Percentiles rank a stretch among this genome's conserved stretches.
phyloP scores from a whole-genome alignment of 2,797 vertebrate species.

The Pogoniulus pusillus region DNA sequence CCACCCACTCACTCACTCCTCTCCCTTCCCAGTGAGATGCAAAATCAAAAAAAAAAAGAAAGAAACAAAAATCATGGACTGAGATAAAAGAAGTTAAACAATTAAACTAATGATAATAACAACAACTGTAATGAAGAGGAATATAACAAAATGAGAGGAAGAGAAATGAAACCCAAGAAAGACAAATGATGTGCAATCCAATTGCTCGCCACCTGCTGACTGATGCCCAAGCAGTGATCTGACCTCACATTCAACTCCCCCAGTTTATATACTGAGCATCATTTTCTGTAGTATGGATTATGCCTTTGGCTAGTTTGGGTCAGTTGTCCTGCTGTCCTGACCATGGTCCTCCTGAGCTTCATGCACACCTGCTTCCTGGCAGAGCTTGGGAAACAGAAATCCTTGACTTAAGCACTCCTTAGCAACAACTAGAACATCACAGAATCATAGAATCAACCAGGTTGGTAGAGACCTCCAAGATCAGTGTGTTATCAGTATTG shows the following conservation, averaged over 20 bases:
- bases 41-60: background rate
- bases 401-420: background rate
- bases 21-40: background rate
- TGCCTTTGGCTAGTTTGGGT: too few relatives aligned
- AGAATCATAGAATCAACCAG: too few relatives aligned
- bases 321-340: too few relatives aligned
- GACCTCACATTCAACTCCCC: too few relatives aligned
- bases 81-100: background rate
- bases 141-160: background rate
- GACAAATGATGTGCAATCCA: background rate
- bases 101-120: background rate
- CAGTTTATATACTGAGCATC: too few relatives aligned
- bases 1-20: background rate
- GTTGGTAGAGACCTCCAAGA: too few relatives aligned
- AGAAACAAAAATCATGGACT: background rate
- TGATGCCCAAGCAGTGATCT: background rate
- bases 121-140: background rate
- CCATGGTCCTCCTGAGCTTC: background rate
- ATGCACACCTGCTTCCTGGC: background rate
- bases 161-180: background rate
- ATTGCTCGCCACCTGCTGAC: background rate
- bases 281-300: too few relatives aligned
- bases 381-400: background rate
- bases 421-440: too few relatives aligned
- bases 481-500: too few relatives aligned